Percentiles rank a stretch among this genome's conserved stretches.
Conservation (phyloP, 2,113 vertebrate genomes). For the Sinocyclocheilus grahami region DNA sequence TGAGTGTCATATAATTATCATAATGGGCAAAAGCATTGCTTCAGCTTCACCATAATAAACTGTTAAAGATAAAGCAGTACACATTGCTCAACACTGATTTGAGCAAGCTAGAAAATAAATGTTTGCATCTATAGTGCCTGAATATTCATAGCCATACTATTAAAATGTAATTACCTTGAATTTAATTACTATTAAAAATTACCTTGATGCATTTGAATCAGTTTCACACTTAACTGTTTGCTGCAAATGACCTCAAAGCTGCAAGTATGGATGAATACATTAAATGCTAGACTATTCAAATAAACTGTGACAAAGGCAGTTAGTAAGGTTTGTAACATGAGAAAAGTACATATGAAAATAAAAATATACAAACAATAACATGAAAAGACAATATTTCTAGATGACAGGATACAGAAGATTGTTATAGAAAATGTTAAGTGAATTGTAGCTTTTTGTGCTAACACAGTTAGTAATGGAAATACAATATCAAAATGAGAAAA, state of each 20-base stretch:
- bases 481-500: not conserved
- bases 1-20: slow-evolving; percentile 9
- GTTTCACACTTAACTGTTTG: not conserved
- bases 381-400: not conserved
- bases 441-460: not conserved
- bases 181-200: too few species aligned
- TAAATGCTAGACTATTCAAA: not conserved
- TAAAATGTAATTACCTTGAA: not conserved
- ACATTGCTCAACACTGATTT: not conserved
- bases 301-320: not conserved
- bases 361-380: slow-evolving; percentile 1
- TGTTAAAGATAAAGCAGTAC: not conserved
- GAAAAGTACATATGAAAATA: not conserved
- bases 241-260: not conserved
- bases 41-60: not conserved
- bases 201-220: slow-evolving; percentile 15
- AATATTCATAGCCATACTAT: not conserved
- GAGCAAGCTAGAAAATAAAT: not conserved
- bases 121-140: not conserved
- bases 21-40: not conserved
- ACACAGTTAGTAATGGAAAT: not conserved
- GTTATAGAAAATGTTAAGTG: not conserved
- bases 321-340: not conserved
- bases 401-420: not conserved
- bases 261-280: not conserved